Conservation (phyloP, 2,113 vertebrate species). For the Alaudala cheleensis region DNA sequence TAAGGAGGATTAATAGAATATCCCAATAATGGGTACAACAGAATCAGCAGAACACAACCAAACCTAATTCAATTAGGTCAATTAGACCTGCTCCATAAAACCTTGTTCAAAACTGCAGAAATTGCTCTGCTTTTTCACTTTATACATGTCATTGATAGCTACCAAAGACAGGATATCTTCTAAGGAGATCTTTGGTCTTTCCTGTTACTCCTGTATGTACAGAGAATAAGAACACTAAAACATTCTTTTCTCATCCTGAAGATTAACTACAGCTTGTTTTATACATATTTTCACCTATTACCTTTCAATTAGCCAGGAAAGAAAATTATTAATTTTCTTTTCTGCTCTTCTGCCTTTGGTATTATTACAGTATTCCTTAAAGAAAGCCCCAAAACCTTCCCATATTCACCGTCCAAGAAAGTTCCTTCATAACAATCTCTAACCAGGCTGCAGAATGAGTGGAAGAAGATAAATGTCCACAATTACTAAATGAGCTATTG, state of each 20-base stretch:
- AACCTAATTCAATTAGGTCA: background rate
- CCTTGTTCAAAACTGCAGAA: background rate
- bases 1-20: background rate
- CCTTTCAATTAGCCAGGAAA: background rate
- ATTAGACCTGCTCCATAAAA: background rate
- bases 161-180: background rate
- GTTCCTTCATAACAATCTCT: background rate
- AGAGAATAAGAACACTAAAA: background rate
- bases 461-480: background rate
- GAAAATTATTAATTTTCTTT: background rate
- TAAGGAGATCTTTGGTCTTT: background rate
- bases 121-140: background rate
- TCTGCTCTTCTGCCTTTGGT: background rate
- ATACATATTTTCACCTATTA: background rate
- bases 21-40: background rate
- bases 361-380: background rate
- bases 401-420: background rate
- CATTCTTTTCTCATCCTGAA: background rate
- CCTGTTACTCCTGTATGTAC: background rate
- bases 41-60: background rate
- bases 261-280: background rate
- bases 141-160: background rate
- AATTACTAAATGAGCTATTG: background rate
- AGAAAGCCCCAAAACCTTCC: background rate
- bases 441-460: background rate